Conservation (phyloP, 2,888 invertebrate genomes). For the Halictus quadricinctus region DNA sequence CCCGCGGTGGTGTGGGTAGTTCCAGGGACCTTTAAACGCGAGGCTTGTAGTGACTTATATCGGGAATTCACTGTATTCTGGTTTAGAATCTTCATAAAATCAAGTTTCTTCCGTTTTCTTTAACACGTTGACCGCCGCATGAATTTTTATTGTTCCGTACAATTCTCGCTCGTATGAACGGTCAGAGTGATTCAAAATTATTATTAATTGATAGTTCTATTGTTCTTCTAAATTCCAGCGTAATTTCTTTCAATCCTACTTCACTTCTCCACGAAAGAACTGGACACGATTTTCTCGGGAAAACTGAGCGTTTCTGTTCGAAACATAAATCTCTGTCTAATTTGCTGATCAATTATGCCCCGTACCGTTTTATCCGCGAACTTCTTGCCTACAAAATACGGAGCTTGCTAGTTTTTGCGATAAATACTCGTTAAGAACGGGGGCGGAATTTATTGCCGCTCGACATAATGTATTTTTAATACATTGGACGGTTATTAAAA, state of each 20-base stretch:
- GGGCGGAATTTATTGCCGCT: conserved; percentile 19
- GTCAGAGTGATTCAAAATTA: no score
- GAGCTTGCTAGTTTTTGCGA: neutral
- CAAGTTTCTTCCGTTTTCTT: no score
- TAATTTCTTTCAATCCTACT: neutral
- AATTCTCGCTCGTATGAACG: no score
- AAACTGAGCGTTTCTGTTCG: neutral
- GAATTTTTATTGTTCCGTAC: no score
- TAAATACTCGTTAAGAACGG: conserved; percentile 6
- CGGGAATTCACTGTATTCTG: no score
- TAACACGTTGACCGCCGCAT: no score
- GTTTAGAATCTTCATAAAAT: no score
- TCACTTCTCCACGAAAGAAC: neutral
- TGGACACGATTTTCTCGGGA: neutral
- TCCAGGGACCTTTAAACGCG: no score
- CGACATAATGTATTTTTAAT: conserved; percentile 6
- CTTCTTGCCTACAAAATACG: neutral
- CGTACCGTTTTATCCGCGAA: conserved; percentile 9
- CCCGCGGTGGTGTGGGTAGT: no score
- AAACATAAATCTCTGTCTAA: conserved; percentile 14
- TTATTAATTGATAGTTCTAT: no score
- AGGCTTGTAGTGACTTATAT: no score
- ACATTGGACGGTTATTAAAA: neutral
- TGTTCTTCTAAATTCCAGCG: neutral
- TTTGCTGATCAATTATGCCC: conserved; percentile 17